Evolutionary conservation across 23 tunicate genomes (phyloP).

Genomic region (Halocynthia aurantium): DNA sequence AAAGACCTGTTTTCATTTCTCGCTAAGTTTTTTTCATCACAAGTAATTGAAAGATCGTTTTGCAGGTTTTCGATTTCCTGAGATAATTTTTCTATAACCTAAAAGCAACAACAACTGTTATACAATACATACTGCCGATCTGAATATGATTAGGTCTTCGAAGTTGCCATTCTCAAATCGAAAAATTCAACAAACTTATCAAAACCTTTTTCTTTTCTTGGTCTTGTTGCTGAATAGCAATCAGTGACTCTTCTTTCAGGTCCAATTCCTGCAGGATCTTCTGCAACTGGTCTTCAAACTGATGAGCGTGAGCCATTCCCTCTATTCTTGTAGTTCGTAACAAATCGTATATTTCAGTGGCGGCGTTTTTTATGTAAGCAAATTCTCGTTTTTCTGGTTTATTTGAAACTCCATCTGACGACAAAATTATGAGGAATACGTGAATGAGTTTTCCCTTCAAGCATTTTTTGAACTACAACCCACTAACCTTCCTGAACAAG

Average conservation of each 20-base stretch:
- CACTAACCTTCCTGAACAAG: too few relatives aligned
- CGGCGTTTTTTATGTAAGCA: conserved; percentile 62
- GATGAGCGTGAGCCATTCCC: conserved; percentile 62
- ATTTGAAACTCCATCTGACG: not conserved
- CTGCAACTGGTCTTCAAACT: conserved; percentile 55
- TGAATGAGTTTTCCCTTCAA: conserved; percentile 10
- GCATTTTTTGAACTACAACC: conserved; percentile 16
- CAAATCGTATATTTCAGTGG: conserved; percentile 70
- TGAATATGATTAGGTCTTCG: not conserved
- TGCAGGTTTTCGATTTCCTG: conserved; percentile 65
- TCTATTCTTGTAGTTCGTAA: conserved; percentile 48
- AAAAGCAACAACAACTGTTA: not conserved
- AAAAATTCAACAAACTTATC: not conserved
- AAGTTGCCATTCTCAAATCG: too few relatives aligned
- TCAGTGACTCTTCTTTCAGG: conserved; percentile 32
- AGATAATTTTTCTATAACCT: conserved; percentile 21
- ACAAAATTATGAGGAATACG: not conserved
- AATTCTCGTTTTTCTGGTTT: conserved; percentile 33
- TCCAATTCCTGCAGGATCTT: conserved; percentile 42
- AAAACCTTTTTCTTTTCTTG: conserved; percentile 32
- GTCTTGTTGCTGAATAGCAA: conserved; percentile 34
- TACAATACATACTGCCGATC: not conserved
- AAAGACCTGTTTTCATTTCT: conserved; percentile 31
- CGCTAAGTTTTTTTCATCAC: conserved; percentile 25
- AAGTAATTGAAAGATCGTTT: conserved; percentile 34